Base-by-base conservation (phyloP, 2,888 invertebrate species). In the Ypsolopha scabrella region DNA sequence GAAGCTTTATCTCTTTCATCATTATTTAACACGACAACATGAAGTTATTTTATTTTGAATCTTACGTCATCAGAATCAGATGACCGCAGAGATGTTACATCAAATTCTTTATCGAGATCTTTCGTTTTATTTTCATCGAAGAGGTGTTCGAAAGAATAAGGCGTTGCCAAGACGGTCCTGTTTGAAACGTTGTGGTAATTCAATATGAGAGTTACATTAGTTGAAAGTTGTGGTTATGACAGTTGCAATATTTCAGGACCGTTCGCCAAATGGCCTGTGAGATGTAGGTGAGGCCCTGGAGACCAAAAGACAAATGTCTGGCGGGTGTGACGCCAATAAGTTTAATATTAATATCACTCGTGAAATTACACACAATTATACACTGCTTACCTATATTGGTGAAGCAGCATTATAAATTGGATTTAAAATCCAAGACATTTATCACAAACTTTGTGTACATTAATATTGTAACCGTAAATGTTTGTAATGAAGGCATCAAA, bases 231-330 rank as follows among this genome's bases (percentile, higher is more conserved):
- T 24, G 62, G 71, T 75, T 80, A 76, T 76, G 76, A 80, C 72
- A 77, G 70, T 67, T 77, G 75, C 64, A 58, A 59, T 68, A 61
- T 60, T 67, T 72, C 68, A 72, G 58, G 63, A 61, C 60, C 60
- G 64, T 60, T 67, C 62, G 81, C 80, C 80, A 83, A 81, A 73
- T 72, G 70, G 59, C 59, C 70, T 67, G 72, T 24, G 72, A 73
- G 70, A 70, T 69, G 67, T 57, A 58, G 65, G 71, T 70, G 72
- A 73, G 68, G 77, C 77, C 72, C 76, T 80, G 50, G 43, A 43
- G 14, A 9, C 8, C 1, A 43, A 8, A 7, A 24, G 77, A 81
- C 61, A 65, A 66, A 77, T 80, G 67, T 58, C 53, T 64, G 73
- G 57, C 81, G 76, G 75, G 69, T 81, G 79, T 65, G 55, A 46